phyloP scores from a whole-genome alignment of 2,888 invertebrate genomes.

The Ophion costatus region DNA sequence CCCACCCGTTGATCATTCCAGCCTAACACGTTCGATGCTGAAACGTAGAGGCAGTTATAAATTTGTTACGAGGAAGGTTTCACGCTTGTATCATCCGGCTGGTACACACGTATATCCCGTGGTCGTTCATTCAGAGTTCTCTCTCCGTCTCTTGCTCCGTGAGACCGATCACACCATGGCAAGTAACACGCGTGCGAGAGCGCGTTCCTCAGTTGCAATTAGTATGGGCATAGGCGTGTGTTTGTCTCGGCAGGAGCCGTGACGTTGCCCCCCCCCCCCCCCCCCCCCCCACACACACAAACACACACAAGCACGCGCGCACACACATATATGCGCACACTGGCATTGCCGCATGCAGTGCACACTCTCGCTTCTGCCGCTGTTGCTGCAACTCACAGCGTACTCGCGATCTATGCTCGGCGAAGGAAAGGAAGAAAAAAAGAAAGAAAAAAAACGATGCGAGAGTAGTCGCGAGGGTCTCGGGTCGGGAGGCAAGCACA shows the following conservation, averaged over 20 bases:
- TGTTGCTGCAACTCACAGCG: constrained; percentile 41
- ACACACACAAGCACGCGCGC: no score
- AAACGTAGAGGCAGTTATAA: constrained; percentile 27
- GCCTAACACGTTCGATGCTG: background rate
- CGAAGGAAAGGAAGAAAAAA: background rate
- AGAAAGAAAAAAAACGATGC: background rate
- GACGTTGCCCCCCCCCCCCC: no score
- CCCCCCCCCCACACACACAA: no score
- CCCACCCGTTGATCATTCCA: no score
- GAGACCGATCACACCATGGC: constrained; percentile 21
- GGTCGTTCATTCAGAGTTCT: constrained; percentile 30
- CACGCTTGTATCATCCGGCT: constrained; percentile 38
- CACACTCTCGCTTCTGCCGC: constrained; percentile 29
- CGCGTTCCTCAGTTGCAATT: constrained; percentile 62
- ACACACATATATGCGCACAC: background rate
- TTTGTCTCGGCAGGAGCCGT: constrained; percentile 62
- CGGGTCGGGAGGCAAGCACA: constrained; percentile 23
- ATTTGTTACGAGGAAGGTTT: constrained; percentile 40
- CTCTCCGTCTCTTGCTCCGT: constrained; percentile 29
- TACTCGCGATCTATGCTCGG: constrained; percentile 20
- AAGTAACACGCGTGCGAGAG: constrained; percentile 72
- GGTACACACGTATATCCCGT: constrained; percentile 29
- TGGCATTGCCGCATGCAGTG: constrained; percentile 36
- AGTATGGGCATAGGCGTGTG: constrained; percentile 65
- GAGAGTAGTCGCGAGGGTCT: constrained; percentile 4